Evolutionary conservation across 2,797 vertebrate species (phyloP).

Genomic region (Nyctibius grandis): DNA sequence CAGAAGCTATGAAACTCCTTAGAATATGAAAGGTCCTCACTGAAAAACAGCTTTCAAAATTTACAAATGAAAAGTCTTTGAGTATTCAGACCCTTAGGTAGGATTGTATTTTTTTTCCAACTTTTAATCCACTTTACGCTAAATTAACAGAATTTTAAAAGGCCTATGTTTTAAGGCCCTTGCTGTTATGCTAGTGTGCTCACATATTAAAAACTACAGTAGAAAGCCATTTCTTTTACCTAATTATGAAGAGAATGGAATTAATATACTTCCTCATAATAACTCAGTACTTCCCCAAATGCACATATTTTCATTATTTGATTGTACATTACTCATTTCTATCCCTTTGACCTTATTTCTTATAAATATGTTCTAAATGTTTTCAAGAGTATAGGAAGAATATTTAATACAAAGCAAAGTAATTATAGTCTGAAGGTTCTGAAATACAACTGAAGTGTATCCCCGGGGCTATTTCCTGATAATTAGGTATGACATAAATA

Average conservation of each 20-base stretch:
- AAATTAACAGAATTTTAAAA: conserved; percentile 55
- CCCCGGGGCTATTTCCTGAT: conserved; percentile 40
- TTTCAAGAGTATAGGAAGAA: conserved; percentile 23
- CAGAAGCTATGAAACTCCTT: conserved; percentile 6
- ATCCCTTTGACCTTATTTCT: conserved; percentile 11
- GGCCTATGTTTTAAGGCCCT: not conserved
- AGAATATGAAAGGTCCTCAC: not conserved
- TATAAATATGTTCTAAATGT: conserved; percentile 24
- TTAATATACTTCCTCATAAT: not conserved
- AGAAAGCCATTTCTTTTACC: conserved; percentile 11
- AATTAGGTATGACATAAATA: conserved; percentile 66
- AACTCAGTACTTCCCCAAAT: not conserved
- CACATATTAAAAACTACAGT: conserved; percentile 6
- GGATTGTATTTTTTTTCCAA: not conserved
- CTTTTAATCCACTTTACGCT: conserved; percentile 34
- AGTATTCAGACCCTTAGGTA: conserved; percentile 31
- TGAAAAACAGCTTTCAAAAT: conserved; percentile 35
- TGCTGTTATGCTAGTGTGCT: not conserved
- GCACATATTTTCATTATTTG: conserved; percentile 30
- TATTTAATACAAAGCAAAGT: conserved; percentile 58
- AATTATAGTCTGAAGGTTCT: conserved; percentile 65
- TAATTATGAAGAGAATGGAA: conserved; percentile 31
- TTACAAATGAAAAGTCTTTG: conserved; percentile 18
- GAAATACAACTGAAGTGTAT: conserved; percentile 47
- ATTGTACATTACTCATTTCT: conserved; percentile 24